phyloP scores from a whole-genome alignment of 2,888 invertebrate genomes.

The Nebria salina region DNA sequence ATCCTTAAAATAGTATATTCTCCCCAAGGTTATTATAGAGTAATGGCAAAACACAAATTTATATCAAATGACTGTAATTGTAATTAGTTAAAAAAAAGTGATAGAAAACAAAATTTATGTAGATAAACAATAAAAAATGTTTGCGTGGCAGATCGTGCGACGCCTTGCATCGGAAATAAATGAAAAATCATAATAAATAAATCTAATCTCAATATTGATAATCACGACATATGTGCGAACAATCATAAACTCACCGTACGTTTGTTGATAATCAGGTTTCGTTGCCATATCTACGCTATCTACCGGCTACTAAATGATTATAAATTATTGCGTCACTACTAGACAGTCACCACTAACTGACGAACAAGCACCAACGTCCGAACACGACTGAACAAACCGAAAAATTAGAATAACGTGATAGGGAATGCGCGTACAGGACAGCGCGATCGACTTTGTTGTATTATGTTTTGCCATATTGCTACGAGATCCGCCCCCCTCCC shows the following conservation, averaged over 20 bases:
- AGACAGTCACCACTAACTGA: background rate
- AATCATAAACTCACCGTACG: slow-evolving; percentile 61
- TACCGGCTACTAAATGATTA: background rate
- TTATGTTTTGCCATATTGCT: background rate
- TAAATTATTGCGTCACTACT: background rate
- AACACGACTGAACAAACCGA: background rate
- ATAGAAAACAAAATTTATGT: too few relatives aligned
- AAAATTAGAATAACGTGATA: background rate
- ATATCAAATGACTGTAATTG: too few relatives aligned
- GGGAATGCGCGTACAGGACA: background rate
- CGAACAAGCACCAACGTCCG: background rate
- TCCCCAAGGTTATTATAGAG: too few relatives aligned
- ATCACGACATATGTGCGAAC: background rate
- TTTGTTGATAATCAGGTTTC: slow-evolving; percentile 61
- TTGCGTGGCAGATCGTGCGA: background rate
- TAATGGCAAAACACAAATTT: too few relatives aligned
- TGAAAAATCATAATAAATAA: background rate
- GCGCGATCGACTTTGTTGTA: background rate
- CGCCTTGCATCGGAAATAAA: background rate
- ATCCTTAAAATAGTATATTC: too few relatives aligned
- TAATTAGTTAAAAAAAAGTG: too few relatives aligned
- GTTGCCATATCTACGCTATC: slow-evolving; percentile 54
- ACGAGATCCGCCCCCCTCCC: background rate
- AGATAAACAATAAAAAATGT: background rate
- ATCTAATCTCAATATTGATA: background rate